These are phyloP conservation scores for Malurus alboscapulatus DNA, from an alignment of 2,113 vertebrate species.

Conservation along the genomic window DNA sequence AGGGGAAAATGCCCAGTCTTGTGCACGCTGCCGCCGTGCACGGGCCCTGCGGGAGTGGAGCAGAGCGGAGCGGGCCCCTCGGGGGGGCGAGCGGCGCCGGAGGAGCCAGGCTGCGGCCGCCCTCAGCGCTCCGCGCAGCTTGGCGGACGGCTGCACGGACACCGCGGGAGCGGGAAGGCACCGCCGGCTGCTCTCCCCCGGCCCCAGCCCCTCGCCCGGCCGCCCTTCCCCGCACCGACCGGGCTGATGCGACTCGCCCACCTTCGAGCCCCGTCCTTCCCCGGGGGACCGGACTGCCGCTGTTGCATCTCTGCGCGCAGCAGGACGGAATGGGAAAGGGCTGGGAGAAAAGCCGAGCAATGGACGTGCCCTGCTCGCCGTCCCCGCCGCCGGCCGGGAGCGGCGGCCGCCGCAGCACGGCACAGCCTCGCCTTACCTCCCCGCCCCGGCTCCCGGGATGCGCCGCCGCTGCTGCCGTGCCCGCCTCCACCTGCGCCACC, in stretches of 20 bases:
- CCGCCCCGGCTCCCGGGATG: neutral
- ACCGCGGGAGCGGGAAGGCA: neutral
- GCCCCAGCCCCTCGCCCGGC: neutral
- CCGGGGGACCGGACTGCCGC: neutral
- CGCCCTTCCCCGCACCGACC: neutral
- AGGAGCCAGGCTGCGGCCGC: neutral
- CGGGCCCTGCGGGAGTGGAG: neutral
- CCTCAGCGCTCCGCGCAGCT: neutral
- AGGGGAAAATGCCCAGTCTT: neutral
- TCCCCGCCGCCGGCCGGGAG: neutral
- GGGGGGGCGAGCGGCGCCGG: neutral
- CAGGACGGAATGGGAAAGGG: neutral
- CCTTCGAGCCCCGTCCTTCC: neutral
- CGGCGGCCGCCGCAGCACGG: neutral
- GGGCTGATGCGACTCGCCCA: neutral
- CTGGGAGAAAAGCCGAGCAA: neutral
- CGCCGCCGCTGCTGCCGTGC: neutral
- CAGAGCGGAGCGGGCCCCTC: neutral
- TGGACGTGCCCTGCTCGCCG: neutral
- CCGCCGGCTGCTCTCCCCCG: neutral
- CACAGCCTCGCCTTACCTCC: neutral
- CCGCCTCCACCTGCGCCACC: slow-evolving; percentile 4
- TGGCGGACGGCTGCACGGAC: neutral
- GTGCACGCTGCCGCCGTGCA: neutral
- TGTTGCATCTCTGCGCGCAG: neutral